These are phyloP conservation scores for Chaetorhynchus papuensis DNA, from an alignment of 2,113 vertebrate species.

Conservation along the genomic window DNA sequence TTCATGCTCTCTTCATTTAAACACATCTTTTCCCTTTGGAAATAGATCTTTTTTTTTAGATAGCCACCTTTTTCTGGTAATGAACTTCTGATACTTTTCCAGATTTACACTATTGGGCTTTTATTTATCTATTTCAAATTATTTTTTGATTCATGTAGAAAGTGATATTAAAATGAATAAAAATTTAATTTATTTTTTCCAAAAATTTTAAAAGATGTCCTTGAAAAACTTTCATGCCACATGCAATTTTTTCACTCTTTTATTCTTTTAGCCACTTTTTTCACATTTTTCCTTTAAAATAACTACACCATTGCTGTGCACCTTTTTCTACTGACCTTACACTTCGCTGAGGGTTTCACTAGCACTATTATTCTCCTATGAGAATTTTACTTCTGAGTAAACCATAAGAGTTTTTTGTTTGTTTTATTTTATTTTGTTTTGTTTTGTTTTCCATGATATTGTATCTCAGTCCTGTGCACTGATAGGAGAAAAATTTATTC, in stretches of 20 bases:
- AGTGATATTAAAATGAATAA: not conserved
- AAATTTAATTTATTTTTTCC: not conserved
- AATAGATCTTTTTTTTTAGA: not conserved
- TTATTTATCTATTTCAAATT: not conserved
- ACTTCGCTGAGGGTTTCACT: not conserved
- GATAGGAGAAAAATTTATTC: not conserved
- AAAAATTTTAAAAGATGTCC: not conserved
- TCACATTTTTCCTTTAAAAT: not conserved
- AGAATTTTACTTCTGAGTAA: not conserved
- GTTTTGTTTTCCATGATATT: not conserved
- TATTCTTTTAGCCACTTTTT: not conserved
- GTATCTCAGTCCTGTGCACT: not conserved
- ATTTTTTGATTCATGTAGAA: not conserved
- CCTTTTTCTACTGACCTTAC: not conserved
- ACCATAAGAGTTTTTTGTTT: not conserved
- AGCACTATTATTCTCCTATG: not conserved
- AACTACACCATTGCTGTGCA: not conserved
- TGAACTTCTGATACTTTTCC: not conserved
- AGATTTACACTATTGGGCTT: accelerated
- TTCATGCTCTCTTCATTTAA: not conserved
- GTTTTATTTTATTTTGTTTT: not conserved
- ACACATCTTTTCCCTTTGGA: not conserved
- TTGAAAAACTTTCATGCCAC: not conserved
- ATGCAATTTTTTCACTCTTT: not conserved
- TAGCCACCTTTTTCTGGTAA: not conserved